Evolutionary conservation across 2,888 invertebrate genomes (phyloP).

Genomic region (Diadegma fenestrale): DNA sequence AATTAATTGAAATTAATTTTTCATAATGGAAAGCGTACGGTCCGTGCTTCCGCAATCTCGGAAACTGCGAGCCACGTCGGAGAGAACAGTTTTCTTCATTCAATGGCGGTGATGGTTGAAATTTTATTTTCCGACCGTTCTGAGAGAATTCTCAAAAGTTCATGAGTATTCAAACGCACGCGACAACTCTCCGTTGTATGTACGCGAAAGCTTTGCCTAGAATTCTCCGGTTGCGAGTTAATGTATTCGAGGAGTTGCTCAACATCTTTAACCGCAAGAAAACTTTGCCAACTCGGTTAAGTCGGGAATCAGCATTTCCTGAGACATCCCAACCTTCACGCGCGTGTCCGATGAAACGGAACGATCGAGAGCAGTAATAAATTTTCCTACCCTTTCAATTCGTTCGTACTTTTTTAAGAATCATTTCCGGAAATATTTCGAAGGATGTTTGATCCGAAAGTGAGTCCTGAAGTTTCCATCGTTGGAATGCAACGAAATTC

Average conservation of each 20-base stretch:
- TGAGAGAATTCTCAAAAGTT: not conserved
- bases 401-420: slow-evolving; percentile 42
- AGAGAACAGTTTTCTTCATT: not conserved
- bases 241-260: slow-evolving; percentile 34
- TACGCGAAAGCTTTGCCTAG: not conserved
- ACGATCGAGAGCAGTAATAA: slow-evolving; percentile 20
- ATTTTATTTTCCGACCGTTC: not conserved
- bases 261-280: slow-evolving; percentile 18
- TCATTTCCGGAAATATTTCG: slow-evolving; percentile 1
- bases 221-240: slow-evolving; percentile 15
- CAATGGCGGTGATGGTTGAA: not conserved
- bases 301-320: slow-evolving; percentile 22
- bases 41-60: too few relatives aligned
- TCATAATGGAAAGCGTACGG: too few relatives aligned
- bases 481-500: too few relatives aligned
- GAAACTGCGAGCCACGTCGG: too few relatives aligned
- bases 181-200: not conserved
- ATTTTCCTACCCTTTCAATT: slow-evolving; percentile 24
- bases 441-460: slow-evolving; percentile 4
- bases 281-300: slow-evolving; percentile 48
- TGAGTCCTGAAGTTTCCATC: too few relatives aligned
- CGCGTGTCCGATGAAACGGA: not conserved
- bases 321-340: slow-evolving; percentile 1
- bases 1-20: too few relatives aligned
- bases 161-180: not conserved